phyloP scores from a whole-genome alignment of 2,797 vertebrate genomes.

The Hoplostethus mediterraneus region DNA sequence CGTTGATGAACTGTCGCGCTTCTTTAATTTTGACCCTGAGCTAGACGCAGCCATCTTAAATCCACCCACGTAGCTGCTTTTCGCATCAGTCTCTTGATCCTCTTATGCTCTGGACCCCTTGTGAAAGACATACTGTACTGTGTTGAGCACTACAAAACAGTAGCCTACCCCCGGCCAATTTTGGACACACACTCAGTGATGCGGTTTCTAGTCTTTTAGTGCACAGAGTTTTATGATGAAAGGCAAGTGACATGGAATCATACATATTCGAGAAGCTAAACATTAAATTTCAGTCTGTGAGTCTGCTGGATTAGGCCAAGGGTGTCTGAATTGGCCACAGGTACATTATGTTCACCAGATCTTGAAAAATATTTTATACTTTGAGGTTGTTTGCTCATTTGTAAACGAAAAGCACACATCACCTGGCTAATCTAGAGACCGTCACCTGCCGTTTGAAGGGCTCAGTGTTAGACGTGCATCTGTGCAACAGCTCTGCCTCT shows the following conservation, averaged over 20 bases:
- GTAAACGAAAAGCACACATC: not conserved
- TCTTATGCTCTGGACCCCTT: constrained; percentile 7
- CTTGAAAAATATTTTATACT: not conserved
- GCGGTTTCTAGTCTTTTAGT: no score
- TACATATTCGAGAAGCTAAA: no score
- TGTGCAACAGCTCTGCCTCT: constrained; percentile 45
- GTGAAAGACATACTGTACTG: not conserved
- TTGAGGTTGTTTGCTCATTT: not conserved
- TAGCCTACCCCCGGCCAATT: no score
- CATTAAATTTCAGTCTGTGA: no score
- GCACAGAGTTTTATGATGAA: no score
- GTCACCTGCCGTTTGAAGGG: not conserved
- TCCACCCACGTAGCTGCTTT: constrained; percentile 60
- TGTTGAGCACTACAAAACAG: not conserved
- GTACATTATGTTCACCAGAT: no score
- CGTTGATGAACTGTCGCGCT: constrained; percentile 60
- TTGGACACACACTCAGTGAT: no score
- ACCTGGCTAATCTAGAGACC: not conserved
- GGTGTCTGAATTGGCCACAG: no score
- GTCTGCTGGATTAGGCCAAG: no score
- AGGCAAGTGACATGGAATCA: no score
- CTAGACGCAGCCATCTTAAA: constrained; percentile 21
- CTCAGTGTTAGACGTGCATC: constrained; percentile 30
- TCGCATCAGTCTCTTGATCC: constrained; percentile 53
- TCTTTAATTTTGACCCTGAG: constrained; percentile 45